phyloP scores from a whole-genome alignment of 1,140 invertebrate genomes.

The Ips typographus region DNA sequence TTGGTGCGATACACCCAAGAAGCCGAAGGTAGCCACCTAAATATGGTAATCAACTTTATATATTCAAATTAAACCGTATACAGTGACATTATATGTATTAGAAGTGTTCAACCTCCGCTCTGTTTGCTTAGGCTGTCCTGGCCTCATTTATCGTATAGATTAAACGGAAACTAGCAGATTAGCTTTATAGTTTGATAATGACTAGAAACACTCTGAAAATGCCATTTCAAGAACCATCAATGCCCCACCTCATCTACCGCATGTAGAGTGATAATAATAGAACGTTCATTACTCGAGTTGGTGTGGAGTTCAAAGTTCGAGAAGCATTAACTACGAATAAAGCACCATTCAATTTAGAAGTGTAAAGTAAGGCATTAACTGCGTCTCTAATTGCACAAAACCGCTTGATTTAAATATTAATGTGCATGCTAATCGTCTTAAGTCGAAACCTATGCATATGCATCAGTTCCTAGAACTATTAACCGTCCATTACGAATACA shows the following conservation, averaged over 20 bases:
- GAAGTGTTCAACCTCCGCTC: neutral
- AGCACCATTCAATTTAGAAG: no score
- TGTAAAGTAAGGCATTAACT: neutral
- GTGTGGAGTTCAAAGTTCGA: no score
- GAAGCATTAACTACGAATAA: no score
- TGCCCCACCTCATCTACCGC: no score
- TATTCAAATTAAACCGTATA: constrained; percentile 16
- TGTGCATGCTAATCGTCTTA: constrained; percentile 1
- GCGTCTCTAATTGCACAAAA: constrained; percentile 4
- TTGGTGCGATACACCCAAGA: constrained; percentile 24
- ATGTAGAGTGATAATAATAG: no score
- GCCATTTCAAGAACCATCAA: no score
- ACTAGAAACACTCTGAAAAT: no score
- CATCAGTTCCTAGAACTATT: neutral
- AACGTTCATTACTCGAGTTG: no score
- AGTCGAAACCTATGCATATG: constrained; percentile 4
- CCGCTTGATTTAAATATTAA: constrained; percentile 7
- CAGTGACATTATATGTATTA: constrained; percentile 14
- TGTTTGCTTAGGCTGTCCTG: neutral
- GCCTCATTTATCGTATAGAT: neutral
- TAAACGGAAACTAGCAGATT: no score
- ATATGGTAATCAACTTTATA: constrained; percentile 31
- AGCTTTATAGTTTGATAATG: no score
- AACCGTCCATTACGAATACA: neutral
- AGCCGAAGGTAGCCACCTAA: constrained; percentile 31